Evolutionary conservation across 2,113 vertebrate genomes (phyloP), one percentile per base, ranked within the genome.

Genomic region (Ciconia boyciana): DNA sequence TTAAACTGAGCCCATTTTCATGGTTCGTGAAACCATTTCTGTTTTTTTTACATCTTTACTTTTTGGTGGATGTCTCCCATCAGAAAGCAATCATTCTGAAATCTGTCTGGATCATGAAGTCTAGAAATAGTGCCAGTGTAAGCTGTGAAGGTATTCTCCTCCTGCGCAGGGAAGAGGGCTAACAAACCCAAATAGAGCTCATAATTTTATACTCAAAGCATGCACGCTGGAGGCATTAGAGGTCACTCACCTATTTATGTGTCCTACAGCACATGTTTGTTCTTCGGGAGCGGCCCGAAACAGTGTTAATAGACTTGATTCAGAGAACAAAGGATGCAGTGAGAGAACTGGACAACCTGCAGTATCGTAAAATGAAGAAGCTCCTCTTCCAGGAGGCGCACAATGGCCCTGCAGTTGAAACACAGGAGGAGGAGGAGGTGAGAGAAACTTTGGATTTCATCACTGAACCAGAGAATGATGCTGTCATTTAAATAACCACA

Each of bases 321-420:
- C 99, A 98, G 98, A 99, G 99, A 96, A 99, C 99, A 89, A 99
- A 99, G 95, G 99, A 99, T 97, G 99, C 99, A 1, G 99, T 99
- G 94, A 98, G 99, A 94, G 99, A 99, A 84, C 98, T 99, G 96
- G 99, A 99, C 98, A 99, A 99, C 98, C 98, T 99, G 90, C 99
- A 99, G 97, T 99, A 99, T 97, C 99, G 99, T 94, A 99, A 99
- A 97, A 99, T 99, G 99, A 99, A 99, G 98, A 99, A 99, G 97
- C 99, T 99, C 87, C 99, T 99, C 96, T 99, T 99, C 98, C 99
- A 99, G 87, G 99, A 99, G 98, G 99, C 99, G 16, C 99, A 99
- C 97, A 99, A 99, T 54, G 99, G 99, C 76, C 99, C 99, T 66
- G 97, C 99, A 54, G 99, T 98, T 5, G 99, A 99, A 98, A 98